A percentile compares a stretch with the other conserved stretches of the same genome.
Conservation (phyloP, 2,797 vertebrate genomes). For the Euthynnus affinis region DNA sequence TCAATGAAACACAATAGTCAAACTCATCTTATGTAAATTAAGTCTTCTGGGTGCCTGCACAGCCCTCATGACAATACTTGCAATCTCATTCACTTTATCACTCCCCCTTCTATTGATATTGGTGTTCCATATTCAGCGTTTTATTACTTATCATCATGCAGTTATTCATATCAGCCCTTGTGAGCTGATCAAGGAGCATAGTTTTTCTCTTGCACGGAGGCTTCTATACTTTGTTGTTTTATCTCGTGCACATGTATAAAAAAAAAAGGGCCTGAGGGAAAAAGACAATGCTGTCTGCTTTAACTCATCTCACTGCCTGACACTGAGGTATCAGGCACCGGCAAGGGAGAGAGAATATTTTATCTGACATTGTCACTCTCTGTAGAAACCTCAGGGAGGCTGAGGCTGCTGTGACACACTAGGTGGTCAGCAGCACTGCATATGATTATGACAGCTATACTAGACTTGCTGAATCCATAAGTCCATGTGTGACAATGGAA, state of each 20-base stretch:
- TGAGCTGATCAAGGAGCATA: slow-evolving; percentile 74
- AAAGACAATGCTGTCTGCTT: slow-evolving; percentile 82
- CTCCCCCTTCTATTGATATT: slow-evolving; percentile 64
- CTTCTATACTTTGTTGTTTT: slow-evolving; percentile 78
- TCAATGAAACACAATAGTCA: slow-evolving; percentile 59
- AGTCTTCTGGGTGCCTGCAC: slow-evolving; percentile 50
- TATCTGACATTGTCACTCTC: slow-evolving; percentile 83
- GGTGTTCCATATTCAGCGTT: slow-evolving; percentile 69
- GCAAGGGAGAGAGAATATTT: slow-evolving; percentile 81
- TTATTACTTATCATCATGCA: slow-evolving; percentile 75
- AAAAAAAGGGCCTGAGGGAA: slow-evolving; percentile 81
- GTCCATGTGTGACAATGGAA: slow-evolving; percentile 38
- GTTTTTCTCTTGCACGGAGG: slow-evolving; percentile 63
- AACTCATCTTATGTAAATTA: slow-evolving; percentile 66
- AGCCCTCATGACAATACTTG: slow-evolving; percentile 60
- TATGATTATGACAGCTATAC: slow-evolving; percentile 66
- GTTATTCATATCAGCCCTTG: slow-evolving; percentile 78
- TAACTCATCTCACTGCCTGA: slow-evolving; percentile 79
- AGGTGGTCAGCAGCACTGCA: slow-evolving; percentile 79
- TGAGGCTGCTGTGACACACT: slow-evolving; percentile 73
- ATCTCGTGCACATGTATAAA: slow-evolving; percentile 77
- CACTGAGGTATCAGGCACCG: slow-evolving; percentile 72
- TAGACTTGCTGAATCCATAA: slow-evolving; percentile 33
- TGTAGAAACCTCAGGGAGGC: slow-evolving; percentile 72
- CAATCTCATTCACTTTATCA: slow-evolving; percentile 75